Percentiles rank a stretch among this genome's conserved stretches.
Conservation (phyloP, 1,140 invertebrate species). For the Neelides sp. region DNA sequence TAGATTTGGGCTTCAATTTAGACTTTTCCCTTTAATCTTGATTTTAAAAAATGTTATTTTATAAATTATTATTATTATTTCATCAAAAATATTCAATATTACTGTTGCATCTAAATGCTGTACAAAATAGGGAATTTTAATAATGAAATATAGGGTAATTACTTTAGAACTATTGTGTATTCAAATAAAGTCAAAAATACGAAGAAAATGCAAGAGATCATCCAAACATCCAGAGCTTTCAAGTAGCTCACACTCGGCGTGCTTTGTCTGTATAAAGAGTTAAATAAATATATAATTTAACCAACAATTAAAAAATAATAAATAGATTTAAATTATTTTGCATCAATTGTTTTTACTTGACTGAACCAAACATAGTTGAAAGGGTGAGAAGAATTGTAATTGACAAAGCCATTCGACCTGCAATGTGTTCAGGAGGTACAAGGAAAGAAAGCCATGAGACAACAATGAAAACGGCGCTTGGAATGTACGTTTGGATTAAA, state of each 20-base stretch:
- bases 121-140: neutral
- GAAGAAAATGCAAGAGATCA: slow-evolving; percentile 55
- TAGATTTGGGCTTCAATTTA: no score
- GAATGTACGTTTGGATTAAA: slow-evolving; percentile 8
- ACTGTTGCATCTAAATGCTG: neutral
- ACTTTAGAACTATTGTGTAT: slow-evolving; percentile 49
- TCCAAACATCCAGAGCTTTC: slow-evolving; percentile 59
- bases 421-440: neutral
- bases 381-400: slow-evolving; percentile 6
- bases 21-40: no score
- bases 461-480: neutral
- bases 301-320: neutral
- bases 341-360: neutral
- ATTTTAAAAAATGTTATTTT: no score
- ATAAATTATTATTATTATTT: neutral
- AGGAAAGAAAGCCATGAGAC: slow-evolving; percentile 7
- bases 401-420: neutral
- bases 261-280: slow-evolving; percentile 40
- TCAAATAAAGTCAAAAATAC: slow-evolving; percentile 56
- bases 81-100: neutral
- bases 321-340: neutral
- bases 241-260: slow-evolving; percentile 48
- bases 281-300: neutral
- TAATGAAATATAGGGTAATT: neutral
- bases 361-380: slow-evolving; percentile 2